These are phyloP conservation scores for Riparia riparia DNA, from an alignment of 2,113 vertebrate species.

Conservation along the genomic window DNA sequence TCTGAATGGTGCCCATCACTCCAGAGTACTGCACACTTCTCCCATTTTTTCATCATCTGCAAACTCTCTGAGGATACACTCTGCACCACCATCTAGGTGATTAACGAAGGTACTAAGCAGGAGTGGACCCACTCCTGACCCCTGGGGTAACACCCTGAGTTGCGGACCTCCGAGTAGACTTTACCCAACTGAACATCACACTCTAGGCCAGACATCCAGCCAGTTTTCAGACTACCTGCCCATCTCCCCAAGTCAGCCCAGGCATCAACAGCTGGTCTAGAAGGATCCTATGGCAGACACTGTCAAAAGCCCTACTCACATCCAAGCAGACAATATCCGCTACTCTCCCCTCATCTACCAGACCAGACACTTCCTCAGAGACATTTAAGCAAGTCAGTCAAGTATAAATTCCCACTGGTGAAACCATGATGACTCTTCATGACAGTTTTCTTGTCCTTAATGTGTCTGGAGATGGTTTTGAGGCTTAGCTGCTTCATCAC, in stretches of 20 bases:
- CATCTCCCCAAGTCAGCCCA: background rate
- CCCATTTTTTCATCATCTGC: background rate
- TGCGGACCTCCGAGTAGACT: background rate
- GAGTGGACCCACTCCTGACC: background rate
- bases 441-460: background rate
- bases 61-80: background rate
- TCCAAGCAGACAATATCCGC: background rate
- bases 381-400: background rate
- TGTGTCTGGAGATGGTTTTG: background rate
- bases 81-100: background rate
- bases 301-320: background rate
- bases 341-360: background rate
- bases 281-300: background rate
- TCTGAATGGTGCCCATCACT: accelerated
- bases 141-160: background rate
- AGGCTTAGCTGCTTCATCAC: background rate
- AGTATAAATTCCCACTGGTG: background rate
- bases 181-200: background rate
- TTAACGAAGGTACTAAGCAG: background rate
- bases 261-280: background rate
- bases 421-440: background rate
- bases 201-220: background rate
- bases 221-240: background rate
- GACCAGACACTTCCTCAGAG: background rate
- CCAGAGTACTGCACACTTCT: background rate